Base-by-base conservation (phyloP, 2,888 invertebrate species). In the Cryptocheilus praepositus region DNA sequence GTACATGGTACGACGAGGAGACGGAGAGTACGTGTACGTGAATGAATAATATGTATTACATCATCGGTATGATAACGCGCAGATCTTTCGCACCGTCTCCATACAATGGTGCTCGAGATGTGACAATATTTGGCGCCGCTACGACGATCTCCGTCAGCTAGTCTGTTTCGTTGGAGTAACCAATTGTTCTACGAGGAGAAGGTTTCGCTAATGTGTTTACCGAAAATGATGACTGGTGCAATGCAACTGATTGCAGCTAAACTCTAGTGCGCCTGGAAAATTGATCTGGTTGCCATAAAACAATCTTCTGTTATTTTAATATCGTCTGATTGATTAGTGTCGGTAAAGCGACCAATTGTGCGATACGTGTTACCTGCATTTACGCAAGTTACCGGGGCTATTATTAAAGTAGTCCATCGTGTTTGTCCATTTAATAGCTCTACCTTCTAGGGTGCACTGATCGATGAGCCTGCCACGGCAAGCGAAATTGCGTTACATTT, bases 1-100 rank as follows among this genome's bases (percentile, higher is more conserved):
- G 19, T 16, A 11, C 11, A 56, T 21, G 44, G 15, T 16, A 18
- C 18, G 46, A 36, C 25, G 28, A 11, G 25, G 61, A n/a, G n/a
- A n/a, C n/a, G n/a, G n/a, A n/a, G 21, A 21, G 28, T 59, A 54
- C 28, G 53, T 62, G 54, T 54, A 19, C 61, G 44, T 55, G 36
- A 36, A 75, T 78, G 78, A 79, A 79, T 79, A 76, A 78, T 79
- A 73, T 70, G 70, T 76, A 73, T 61, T 69, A 70, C 65, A 70
- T 53, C 45, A 61, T 58, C 64, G 54, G n/a, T 19, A 46, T 18
- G 69, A 60, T 75, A 73, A 75, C 64, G 53, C 64, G 59, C 11
- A 11, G 1, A 11, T 36, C 36, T 36, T 36, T 36, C 7, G 13
- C 8, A 36, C 36, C 13, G 4, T 7, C 4, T 36, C 36, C 11